phyloP scores from a whole-genome alignment of 1,140 invertebrate species.

The Berghia stephanieae region DNA sequence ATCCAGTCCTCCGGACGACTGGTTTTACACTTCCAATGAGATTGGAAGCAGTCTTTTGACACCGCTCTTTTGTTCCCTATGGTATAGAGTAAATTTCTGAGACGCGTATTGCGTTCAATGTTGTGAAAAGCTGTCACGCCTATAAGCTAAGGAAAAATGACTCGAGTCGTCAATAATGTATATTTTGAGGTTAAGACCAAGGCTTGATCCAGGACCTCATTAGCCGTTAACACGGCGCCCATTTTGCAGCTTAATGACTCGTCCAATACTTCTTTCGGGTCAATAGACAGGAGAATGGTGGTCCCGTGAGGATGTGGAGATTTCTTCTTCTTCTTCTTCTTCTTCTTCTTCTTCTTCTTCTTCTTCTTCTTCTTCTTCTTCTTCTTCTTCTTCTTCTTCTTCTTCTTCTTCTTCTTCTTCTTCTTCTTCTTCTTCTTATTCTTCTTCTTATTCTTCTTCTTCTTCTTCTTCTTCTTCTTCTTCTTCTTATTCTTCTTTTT shows the following conservation, averaged over 20 bases:
- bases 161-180: background rate
- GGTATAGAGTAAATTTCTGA: no score
- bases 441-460: no score
- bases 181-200: background rate
- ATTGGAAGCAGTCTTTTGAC: no score
- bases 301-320: slow-evolving; percentile 12
- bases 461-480: no score
- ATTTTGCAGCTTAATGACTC: background rate
- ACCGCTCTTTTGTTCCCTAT: no score
- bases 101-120: no score
- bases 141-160: background rate
- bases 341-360: slow-evolving; percentile 73
- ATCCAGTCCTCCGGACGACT: no score
- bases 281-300: background rate
- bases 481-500: no score
- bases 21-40: no score
- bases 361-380: slow-evolving; percentile 31
- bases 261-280: no score
- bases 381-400: slow-evolving; percentile 62
- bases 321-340: slow-evolving; percentile 75
- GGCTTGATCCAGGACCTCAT: background rate
- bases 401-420: slow-evolving; percentile 95
- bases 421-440: no score
- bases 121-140: background rate
- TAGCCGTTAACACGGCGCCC: background rate